phyloP scores from a whole-genome alignment of 2,888 invertebrate genomes.

The Seira ritae region DNA sequence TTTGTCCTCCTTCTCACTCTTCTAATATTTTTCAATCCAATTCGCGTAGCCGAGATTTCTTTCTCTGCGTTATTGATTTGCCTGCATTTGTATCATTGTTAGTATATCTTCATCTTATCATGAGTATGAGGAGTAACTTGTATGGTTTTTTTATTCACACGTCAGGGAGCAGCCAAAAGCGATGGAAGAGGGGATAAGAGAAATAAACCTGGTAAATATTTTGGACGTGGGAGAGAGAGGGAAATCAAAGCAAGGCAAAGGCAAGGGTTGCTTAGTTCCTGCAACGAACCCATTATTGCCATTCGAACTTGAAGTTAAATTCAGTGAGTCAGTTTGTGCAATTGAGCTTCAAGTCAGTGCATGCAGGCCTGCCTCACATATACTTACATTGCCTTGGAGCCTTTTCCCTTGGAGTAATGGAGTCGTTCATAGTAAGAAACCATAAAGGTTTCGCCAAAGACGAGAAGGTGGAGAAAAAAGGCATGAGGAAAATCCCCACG shows the following conservation, averaged over 20 bases:
- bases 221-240: too few species aligned
- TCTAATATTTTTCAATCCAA: too few species aligned
- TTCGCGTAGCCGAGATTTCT: too few species aligned
- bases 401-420: constrained; percentile 14
- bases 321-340: constrained; percentile 36
- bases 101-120: too few species aligned
- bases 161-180: too few species aligned
- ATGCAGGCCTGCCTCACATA: constrained; percentile 7
- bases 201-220: too few species aligned
- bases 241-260: constrained; percentile 1
- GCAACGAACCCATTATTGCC: constrained; percentile 51
- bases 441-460: constrained; percentile 48
- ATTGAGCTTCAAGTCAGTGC: constrained; percentile 42
- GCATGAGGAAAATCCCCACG: constrained; percentile 69
- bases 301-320: constrained; percentile 47
- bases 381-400: neutral
- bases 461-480: constrained; percentile 53
- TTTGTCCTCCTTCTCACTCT: too few species aligned
- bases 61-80: too few species aligned
- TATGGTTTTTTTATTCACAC: too few species aligned
- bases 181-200: too few species aligned
- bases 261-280: constrained; percentile 4
- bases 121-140: too few species aligned
- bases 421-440: constrained; percentile 35
- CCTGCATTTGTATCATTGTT: too few species aligned